A percentile compares a stretch with the other conserved stretches of the same genome.
Conservation (phyloP, 2,797 vertebrate genomes). For the Streptopelia turtur region DNA sequence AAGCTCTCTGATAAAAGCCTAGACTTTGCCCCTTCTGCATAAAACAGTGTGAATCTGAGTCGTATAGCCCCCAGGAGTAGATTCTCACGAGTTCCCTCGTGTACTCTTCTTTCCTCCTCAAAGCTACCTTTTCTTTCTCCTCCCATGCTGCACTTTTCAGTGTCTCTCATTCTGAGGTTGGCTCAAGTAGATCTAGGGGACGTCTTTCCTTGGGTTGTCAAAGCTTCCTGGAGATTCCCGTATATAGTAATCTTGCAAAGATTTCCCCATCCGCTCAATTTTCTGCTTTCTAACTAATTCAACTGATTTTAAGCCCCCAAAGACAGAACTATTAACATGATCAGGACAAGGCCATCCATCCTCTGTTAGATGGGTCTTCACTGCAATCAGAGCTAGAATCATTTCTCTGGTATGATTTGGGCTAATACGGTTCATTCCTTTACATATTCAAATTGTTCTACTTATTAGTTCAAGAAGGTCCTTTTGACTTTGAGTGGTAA, state of each 20-base stretch:
- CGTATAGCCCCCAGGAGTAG: not conserved
- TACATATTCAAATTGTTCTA: not conserved
- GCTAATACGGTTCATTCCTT: not conserved
- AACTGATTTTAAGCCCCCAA: not conserved
- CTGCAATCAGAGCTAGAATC: not conserved
- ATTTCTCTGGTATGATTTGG: not conserved
- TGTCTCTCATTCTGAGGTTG: not conserved
- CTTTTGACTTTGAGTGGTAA: not conserved
- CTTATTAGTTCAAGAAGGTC: not conserved
- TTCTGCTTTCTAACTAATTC: not conserved
- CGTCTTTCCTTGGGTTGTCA: not conserved
- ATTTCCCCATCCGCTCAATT: not conserved
- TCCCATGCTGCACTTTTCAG: not conserved
- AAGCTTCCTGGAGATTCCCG: not conserved
- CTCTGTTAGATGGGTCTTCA: not conserved
- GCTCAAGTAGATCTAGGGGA: not conserved
- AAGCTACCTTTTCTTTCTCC: not conserved
- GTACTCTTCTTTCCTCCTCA: constrained; percentile 7
- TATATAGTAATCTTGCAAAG: fast-evolving
- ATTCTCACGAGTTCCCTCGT: not conserved
- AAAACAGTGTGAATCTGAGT: not conserved
- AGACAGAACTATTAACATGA: not conserved
- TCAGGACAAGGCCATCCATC: not conserved
- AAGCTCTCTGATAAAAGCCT: not conserved
- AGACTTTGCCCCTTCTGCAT: not conserved